These are phyloP conservation scores for Aurelia coerulea DNA, from an alignment of 30 jellyfish, hydroid and myxozoan genomes.

Conservation along the genomic window DNA sequence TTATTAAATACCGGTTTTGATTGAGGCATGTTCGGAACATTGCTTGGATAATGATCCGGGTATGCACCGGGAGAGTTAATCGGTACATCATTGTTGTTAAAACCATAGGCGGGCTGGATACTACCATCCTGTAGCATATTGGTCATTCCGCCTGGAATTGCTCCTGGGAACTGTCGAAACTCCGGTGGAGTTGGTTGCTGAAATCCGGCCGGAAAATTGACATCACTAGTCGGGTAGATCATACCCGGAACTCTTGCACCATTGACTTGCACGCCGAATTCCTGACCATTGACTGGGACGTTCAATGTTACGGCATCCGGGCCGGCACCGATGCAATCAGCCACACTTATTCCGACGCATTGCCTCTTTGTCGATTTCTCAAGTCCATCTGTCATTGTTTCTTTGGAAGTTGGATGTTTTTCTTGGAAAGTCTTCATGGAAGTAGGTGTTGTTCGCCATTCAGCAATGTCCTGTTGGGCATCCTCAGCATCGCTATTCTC, in stretches of 20 bases:
- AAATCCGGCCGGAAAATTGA: not conserved
- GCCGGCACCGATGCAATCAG: constrained; percentile 58
- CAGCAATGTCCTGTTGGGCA: not conserved
- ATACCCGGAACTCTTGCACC: constrained; percentile 14
- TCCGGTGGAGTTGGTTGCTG: constrained; percentile 24
- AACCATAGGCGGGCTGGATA: constrained; percentile 5
- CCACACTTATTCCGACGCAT: constrained; percentile 40
- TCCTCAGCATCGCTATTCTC: not conserved
- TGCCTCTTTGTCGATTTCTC: constrained; percentile 56
- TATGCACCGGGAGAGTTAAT: constrained; percentile 31
- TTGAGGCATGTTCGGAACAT: constrained; percentile 62
- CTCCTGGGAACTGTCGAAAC: constrained; percentile 29
- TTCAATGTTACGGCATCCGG: constrained; percentile 63
- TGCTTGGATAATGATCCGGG: constrained; percentile 60
- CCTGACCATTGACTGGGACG: constrained; percentile 41
- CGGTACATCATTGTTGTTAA: constrained; percentile 17
- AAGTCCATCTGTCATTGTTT: constrained; percentile 43
- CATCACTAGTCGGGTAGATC: constrained; percentile 22
- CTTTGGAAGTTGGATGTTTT: constrained; percentile 40
- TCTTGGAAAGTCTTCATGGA: not conserved
- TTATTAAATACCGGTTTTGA: constrained; percentile 38
- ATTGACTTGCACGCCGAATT: constrained; percentile 49
- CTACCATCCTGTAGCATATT: constrained; percentile 22
- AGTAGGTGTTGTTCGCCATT: constrained; percentile 26
- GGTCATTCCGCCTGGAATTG: constrained; percentile 1